Conservation (phyloP, 2,797 vertebrate genomes). For the Protonibea diacanthus region DNA sequence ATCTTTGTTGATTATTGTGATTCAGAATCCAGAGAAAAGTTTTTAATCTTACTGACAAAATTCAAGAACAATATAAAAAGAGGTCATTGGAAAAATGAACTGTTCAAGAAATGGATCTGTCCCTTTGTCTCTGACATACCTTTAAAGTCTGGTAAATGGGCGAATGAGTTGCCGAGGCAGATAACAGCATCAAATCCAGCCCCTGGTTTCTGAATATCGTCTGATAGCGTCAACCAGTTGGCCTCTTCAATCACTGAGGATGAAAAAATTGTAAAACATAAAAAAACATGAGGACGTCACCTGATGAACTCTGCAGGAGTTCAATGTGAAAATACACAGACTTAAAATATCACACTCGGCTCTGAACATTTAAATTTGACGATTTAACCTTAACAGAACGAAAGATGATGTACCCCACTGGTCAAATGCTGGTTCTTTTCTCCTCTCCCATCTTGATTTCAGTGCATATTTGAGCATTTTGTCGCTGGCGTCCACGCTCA, state of each 20-base stretch:
- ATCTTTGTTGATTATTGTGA: neutral
- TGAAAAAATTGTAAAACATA: neutral
- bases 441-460: conserved; percentile 94
- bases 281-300: neutral
- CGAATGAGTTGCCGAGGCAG: conserved; percentile 98
- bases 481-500: conserved; percentile 98
- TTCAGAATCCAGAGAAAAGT: neutral
- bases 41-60: too few relatives aligned
- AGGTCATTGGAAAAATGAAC: neutral
- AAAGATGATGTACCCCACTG: conserved; percentile 89
- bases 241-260: conserved; percentile 95
- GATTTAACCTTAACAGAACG: neutral
- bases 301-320: neutral
- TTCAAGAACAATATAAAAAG: neutral
- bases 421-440: conserved; percentile 93
- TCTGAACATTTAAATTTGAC: neutral
- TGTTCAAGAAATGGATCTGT: neutral
- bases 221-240: conserved; percentile 94
- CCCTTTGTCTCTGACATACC: conserved; percentile 76
- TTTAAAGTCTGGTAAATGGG: conserved; percentile 97
- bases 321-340: neutral
- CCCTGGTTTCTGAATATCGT: conserved; percentile 90
- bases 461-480: conserved; percentile 99
- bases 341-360: neutral
- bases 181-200: conserved; percentile 95